Conservation (phyloP, 2,888 invertebrate genomes). For the Nemapogon koenigi region DNA sequence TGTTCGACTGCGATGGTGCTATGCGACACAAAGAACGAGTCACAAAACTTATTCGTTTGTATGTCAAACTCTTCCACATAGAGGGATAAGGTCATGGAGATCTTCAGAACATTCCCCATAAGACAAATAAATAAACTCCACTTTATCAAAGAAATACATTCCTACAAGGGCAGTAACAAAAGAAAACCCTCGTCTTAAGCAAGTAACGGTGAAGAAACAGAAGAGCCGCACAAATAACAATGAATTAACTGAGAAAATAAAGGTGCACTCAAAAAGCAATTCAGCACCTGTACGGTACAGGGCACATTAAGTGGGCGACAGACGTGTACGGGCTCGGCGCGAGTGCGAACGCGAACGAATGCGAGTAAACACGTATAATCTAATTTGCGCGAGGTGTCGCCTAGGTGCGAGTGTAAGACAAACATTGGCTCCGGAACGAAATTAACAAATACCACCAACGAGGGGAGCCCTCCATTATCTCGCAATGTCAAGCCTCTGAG, state of each 20-base stretch:
- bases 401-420: slow-evolving; percentile 28
- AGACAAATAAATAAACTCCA: too few relatives aligned
- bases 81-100: too few relatives aligned
- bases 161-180: too few relatives aligned
- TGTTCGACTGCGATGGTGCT: too few relatives aligned
- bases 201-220: background rate
- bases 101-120: too few relatives aligned
- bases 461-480: slow-evolving; percentile 5
- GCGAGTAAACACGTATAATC: slow-evolving; percentile 44
- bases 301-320: slow-evolving; percentile 11
- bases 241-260: slow-evolving; percentile 9
- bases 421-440: slow-evolving; percentile 29
- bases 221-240: slow-evolving; percentile 9
- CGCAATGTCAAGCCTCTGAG: slow-evolving; percentile 5
- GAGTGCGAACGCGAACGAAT: slow-evolving; percentile 25
- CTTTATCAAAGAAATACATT: too few relatives aligned
- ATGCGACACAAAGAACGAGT: too few relatives aligned
- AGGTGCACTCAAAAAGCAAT: slow-evolving; percentile 10
- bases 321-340: too few relatives aligned
- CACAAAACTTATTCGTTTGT: too few relatives aligned
- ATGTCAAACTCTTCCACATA: too few relatives aligned
- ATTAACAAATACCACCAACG: slow-evolving; percentile 34
- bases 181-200: too few relatives aligned
- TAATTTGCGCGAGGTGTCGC: slow-evolving; percentile 26
- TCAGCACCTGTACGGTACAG: slow-evolving; percentile 11